Evolutionary conservation across 2,797 vertebrate species (phyloP).

Genomic region (Parotocinclus haroldoi): DNA sequence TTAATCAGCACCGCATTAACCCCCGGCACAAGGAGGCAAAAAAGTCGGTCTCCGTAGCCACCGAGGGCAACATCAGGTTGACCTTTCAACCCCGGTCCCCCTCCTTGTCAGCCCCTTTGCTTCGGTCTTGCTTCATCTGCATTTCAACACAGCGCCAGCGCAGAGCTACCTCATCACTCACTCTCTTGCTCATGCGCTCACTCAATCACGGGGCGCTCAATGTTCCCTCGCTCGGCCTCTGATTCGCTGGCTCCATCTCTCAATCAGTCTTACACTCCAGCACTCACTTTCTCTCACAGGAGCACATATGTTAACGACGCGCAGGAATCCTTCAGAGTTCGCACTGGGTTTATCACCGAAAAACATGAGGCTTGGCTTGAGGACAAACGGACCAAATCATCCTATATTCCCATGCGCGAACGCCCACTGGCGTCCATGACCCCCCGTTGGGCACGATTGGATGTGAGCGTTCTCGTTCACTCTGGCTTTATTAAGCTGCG

Average conservation of each 20-base stretch:
- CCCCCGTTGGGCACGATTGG: constrained; percentile 20
- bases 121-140: constrained; percentile 36
- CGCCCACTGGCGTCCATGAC: not conserved
- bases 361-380: too few species aligned
- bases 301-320: not conserved
- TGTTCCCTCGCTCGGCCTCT: constrained; percentile 13
- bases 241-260: constrained; percentile 17
- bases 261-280: constrained; percentile 3
- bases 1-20: constrained; percentile 78
- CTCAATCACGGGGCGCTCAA: constrained; percentile 34
- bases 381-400: not conserved
- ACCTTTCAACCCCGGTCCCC: constrained; percentile 62
- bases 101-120: constrained; percentile 20
- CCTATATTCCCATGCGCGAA: constrained; percentile 11
- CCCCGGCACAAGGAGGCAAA: constrained; percentile 65
- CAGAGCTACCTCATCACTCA: constrained; percentile 32
- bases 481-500: constrained; percentile 57
- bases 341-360: too few species aligned
- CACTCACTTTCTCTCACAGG: constrained; percentile 7
- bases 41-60: constrained; percentile 61
- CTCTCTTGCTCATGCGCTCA: constrained; percentile 24
- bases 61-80: constrained; percentile 64
- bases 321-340: not conserved
- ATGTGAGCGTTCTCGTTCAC: constrained; percentile 29
- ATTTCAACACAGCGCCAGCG: constrained; percentile 48